Conservation (phyloP, 2,888 invertebrate genomes). For the Auanema sp. region DNA sequence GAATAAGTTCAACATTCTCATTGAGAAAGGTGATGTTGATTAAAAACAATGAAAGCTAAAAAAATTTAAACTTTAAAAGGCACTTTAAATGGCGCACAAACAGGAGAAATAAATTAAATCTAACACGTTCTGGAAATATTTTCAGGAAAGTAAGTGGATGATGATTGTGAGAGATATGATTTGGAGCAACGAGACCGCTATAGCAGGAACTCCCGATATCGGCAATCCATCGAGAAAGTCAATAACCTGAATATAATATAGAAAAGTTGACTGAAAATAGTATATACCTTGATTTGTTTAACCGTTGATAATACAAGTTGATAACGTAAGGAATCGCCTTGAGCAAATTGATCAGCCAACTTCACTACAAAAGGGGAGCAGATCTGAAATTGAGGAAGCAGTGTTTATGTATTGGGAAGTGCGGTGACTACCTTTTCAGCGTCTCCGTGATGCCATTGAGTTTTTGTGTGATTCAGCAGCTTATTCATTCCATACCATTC, state of each 20-base stretch:
- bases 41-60: no score
- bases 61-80: no score
- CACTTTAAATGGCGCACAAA: no score
- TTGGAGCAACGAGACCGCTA: no score
- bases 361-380: slow-evolving; percentile 54
- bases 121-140: no score
- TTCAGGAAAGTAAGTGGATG: no score
- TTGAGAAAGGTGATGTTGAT: no score
- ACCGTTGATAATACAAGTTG: slow-evolving; percentile 59
- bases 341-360: slow-evolving; percentile 48
- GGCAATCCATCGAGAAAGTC: slow-evolving; percentile 41
- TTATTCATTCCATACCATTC: slow-evolving; percentile 57
- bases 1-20: no score
- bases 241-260: slow-evolving; percentile 20
- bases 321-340: slow-evolving; percentile 53
- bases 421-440: slow-evolving; percentile 52
- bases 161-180: no score
- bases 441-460: slow-evolving; percentile 54
- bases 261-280: slow-evolving; percentile 1
- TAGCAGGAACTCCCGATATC: slow-evolving; percentile 6
- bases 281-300: slow-evolving; percentile 44
- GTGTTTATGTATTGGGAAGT: not conserved
- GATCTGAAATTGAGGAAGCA: slow-evolving; percentile 38
- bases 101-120: no score
- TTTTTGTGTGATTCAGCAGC: slow-evolving; percentile 47